Conservation (phyloP, 1,140 invertebrate species). For the Proales similis region DNA sequence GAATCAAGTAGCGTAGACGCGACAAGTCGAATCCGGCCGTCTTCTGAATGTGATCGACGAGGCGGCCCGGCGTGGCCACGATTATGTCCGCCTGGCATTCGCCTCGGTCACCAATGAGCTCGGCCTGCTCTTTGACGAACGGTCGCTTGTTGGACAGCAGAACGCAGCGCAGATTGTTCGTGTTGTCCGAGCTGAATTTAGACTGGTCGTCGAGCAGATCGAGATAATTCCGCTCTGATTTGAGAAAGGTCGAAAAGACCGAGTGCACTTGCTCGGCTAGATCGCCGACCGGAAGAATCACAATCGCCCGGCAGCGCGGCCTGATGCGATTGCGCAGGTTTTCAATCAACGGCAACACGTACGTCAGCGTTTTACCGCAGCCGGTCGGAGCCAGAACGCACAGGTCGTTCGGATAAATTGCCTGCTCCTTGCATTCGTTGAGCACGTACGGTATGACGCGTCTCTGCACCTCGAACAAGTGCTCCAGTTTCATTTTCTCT, state of each 20-base stretch:
- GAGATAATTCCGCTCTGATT: conserved; percentile 56
- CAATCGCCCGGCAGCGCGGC: conserved; percentile 65
- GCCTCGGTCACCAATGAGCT: conserved; percentile 62
- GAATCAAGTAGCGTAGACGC: conserved; percentile 69
- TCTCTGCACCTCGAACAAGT: conserved; percentile 31
- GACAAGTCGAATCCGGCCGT: conserved; percentile 76
- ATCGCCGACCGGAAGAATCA: conserved; percentile 83
- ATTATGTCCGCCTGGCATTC: conserved; percentile 67
- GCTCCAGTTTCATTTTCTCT: conserved; percentile 23
- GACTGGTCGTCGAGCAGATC: neutral
- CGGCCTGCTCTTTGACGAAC: conserved; percentile 67
- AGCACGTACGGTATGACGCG: conserved; percentile 29
- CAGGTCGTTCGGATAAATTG: conserved; percentile 68
- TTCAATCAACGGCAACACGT: conserved; percentile 83
- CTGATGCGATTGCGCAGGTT: conserved; percentile 7
- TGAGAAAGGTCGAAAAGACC: conserved; percentile 67
- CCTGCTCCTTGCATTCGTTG: conserved; percentile 7
- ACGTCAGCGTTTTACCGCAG: conserved; percentile 91
- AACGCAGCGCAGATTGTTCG: conserved; percentile 18
- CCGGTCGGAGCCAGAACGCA: conserved; percentile 94
- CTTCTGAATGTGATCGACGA: conserved; percentile 81
- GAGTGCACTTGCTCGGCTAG: conserved; percentile 78
- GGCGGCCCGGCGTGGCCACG: conserved; percentile 80
- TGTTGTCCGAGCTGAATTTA: neutral
- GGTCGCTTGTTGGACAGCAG: conserved; percentile 64